Evolutionary conservation across 1,140 invertebrate species (phyloP).

Genomic region (Drosophila melanogaster): Release_6_plus_ISO1_MT NC_004354.4:4751001-4751500

Average conservation of each 20-base stretch:
- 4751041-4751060: constrained; percentile 34
- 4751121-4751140: not conserved
- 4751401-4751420: constrained; percentile 11
- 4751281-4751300: constrained; percentile 49
- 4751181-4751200: not conserved
- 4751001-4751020: constrained; percentile 44
- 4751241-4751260: constrained; percentile 26
- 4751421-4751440: constrained; percentile 6
- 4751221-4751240: constrained; percentile 3
- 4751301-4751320: constrained; percentile 53
- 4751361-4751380: constrained; percentile 27
- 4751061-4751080: not conserved
- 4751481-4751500: constrained; percentile 3
- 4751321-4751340: constrained; percentile 52
- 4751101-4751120: not conserved
- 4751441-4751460: not conserved
- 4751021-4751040: constrained; percentile 1
- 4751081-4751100: not conserved
- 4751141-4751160: no score
- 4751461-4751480: constrained; percentile 13
- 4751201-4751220: constrained; percentile 1
- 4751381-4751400: constrained; percentile 57
- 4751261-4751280: constrained; percentile 53
- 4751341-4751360: constrained; percentile 31
- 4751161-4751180: no score